phyloP scores from a whole-genome alignment of 1,140 invertebrate species.

The Diorhabda sublineata region DNA sequence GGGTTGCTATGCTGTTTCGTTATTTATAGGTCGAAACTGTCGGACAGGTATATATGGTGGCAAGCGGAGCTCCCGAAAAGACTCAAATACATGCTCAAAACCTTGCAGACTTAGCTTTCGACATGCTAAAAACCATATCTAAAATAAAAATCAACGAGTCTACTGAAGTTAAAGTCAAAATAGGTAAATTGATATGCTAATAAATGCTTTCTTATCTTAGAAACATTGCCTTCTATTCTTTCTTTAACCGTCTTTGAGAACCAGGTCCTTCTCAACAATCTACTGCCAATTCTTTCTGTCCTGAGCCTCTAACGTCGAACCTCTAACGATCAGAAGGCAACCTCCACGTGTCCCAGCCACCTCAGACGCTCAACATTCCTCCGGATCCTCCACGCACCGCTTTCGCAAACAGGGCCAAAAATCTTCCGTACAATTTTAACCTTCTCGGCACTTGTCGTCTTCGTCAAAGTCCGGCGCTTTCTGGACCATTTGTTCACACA shows the following conservation, averaged over 20 bases:
- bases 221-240: neutral
- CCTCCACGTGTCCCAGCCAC: neutral
- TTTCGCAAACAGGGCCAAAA: no score
- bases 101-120: conserved; percentile 69
- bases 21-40: conserved; percentile 75
- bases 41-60: conserved; percentile 82
- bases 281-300: no score
- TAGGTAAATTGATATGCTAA: conserved; percentile 49
- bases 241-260: neutral
- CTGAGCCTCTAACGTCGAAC: no score
- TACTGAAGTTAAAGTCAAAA: conserved; percentile 56
- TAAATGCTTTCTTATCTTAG: neutral
- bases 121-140: conserved; percentile 58
- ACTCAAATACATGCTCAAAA: conserved; percentile 74
- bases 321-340: neutral
- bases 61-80: conserved; percentile 76
- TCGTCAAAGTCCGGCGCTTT: no score
- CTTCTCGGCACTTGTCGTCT: no score
- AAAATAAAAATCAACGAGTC: conserved; percentile 51
- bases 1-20: no score
- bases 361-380: neutral
- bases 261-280: no score
- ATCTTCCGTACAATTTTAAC: neutral
- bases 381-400: no score
- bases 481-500: no score